Base-by-base conservation (phyloP, 2,888 invertebrate genomes). In the Malthinus flaveolus region DNA sequence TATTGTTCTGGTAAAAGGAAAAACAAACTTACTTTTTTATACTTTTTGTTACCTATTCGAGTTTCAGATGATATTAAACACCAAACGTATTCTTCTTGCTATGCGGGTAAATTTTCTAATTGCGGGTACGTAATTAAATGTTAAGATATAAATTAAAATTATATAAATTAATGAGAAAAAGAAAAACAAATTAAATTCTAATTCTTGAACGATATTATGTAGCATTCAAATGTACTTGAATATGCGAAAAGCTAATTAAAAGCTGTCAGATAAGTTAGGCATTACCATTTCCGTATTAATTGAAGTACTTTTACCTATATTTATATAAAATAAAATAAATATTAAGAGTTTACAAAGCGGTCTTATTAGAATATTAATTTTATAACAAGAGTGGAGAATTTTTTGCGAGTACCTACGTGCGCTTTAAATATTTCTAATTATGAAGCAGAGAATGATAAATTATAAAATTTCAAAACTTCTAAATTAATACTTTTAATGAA, bases 371-470 rank as follows among this genome's bases (percentile, higher is more conserved):
- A 42, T 42, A 42, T 42, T 42, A 42, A 42, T 42, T 42, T 42
- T 3, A 11, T 23, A 23, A 23, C 23, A 23, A 23, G 35, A 35
- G 35, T 35, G 4, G 9, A 35, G 10, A 50, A 23, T 23, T 23
- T 23, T 23, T 23, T 23, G 23, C 23, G 5, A 23, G 2, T 68
- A 68, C 68, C 67, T 68, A 67, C 64, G 65, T 2, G 23, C 23
- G 23, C 23, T 23, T 23, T 23, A 23, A 23, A 23, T 23, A 23
- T 23, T 23, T 23, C 23, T 23, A 23, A 23, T 23, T 65, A 66
- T 68, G 65, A 65, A 64, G 64, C 66, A 52, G 67, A 68, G 69
- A 71, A 71, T 68, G 68, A 70, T 70, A 70, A 71, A 72, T 71
- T 69, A 66, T 64, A 66, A 67, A 70, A 71, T 71, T 42, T 23